phyloP scores from a whole-genome alignment of 2,888 invertebrate genomes.

The Merodon equestris region DNA sequence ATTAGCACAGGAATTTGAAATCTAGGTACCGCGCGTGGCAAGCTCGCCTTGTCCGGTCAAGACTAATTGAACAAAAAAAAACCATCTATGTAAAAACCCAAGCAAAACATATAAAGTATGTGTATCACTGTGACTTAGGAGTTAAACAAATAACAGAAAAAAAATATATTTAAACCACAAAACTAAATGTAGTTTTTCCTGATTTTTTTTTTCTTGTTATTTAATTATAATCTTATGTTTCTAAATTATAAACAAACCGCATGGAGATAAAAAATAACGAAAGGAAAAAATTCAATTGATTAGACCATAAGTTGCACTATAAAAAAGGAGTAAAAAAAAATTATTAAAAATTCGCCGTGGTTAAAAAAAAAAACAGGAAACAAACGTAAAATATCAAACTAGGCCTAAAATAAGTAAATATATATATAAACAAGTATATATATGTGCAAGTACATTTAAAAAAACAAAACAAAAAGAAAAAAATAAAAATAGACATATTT shows the following conservation, averaged over 20 bases:
- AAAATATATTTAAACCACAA: constrained; percentile 35
- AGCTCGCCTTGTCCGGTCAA: constrained; percentile 16
- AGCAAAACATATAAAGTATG: constrained; percentile 41
- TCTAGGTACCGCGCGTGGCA: constrained; percentile 25
- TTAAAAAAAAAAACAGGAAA: constrained; percentile 25
- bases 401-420: constrained; percentile 54
- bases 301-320: constrained; percentile 42
- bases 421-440: constrained; percentile 53
- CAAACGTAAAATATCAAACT: constrained; percentile 30
- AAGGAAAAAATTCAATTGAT: constrained; percentile 36
- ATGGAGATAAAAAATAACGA: constrained; percentile 1
- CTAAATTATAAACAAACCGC: constrained; percentile 34
- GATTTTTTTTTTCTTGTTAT: constrained; percentile 50
- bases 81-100: constrained; percentile 52
- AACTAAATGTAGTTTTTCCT: constrained; percentile 43
- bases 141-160: constrained; percentile 26
- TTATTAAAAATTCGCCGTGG: constrained; percentile 35
- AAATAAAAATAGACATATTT: constrained; percentile 52
- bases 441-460: constrained; percentile 18
- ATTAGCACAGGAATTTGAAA: constrained; percentile 46
- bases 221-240: constrained; percentile 59
- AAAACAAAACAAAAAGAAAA: constrained; percentile 21
- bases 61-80: constrained; percentile 23
- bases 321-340: constrained; percentile 15
- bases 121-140: constrained; percentile 56